A percentile compares a stretch with the other conserved stretches of the same genome.
Conservation (phyloP, 2,888 invertebrate genomes). For the Gryllus longicercus region DNA sequence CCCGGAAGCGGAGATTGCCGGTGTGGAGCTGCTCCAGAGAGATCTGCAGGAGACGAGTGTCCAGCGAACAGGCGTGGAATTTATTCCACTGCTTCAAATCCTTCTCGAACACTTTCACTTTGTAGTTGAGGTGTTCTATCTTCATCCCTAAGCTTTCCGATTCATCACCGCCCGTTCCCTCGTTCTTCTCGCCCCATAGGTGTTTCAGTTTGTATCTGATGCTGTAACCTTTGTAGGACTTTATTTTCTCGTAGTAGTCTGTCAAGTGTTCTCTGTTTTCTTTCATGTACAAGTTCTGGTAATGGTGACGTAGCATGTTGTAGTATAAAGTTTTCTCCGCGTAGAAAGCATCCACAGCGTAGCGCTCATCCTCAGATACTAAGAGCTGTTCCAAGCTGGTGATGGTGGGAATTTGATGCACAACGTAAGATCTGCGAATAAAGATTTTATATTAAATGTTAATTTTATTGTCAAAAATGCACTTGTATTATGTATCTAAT, state of each 20-base stretch:
- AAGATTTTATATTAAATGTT: no score
- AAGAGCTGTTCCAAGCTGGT: not conserved
- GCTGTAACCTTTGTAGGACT: not conserved
- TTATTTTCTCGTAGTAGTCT: not conserved
- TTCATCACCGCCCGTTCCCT: not conserved
- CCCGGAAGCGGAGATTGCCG: not conserved
- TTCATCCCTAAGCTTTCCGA: not conserved
- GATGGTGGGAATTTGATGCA: not conserved
- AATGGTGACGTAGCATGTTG: not conserved
- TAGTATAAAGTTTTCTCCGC: not conserved
- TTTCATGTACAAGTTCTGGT: slow-evolving; percentile 17
- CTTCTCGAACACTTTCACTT: not conserved
- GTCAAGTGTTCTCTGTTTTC: not conserved
- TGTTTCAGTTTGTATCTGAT: not conserved
- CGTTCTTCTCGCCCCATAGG: not conserved
- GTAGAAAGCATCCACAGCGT: not conserved
- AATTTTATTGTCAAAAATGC: no score
- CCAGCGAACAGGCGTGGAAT: not conserved
- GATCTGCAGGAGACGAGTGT: not conserved
- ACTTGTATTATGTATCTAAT: no score
- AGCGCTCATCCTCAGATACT: not conserved
- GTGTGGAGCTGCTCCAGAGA: not conserved
- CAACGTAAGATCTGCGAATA: not conserved
- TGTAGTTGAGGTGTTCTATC: not conserved
- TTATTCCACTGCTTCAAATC: not conserved